Evolutionary conservation across 2,113 vertebrate species (phyloP).

Genomic region (Microcebus ravelobensis): DNA sequence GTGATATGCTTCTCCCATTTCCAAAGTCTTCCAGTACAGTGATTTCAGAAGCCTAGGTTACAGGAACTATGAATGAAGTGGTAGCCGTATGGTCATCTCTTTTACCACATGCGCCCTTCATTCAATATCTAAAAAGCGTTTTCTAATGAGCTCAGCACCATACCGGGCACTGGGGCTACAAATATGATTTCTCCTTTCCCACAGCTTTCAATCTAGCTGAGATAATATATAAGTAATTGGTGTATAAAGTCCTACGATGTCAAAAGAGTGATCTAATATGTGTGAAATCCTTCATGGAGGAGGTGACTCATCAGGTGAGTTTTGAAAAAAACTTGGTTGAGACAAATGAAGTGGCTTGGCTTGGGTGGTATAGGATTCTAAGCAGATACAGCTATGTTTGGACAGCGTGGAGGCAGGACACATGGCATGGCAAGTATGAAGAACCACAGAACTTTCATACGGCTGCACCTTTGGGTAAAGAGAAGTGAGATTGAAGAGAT

Average conservation of each 20-base stretch:
- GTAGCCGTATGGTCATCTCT: background rate
- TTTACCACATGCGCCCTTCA: background rate
- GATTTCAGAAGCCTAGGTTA: background rate
- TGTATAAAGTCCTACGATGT: background rate
- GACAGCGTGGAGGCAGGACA: background rate
- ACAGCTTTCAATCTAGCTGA: background rate
- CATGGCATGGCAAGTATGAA: background rate
- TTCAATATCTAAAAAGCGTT: background rate
- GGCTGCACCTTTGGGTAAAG: background rate
- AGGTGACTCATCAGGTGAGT: background rate
- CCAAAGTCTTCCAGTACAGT: background rate
- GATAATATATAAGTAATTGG: background rate
- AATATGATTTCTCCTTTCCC: background rate
- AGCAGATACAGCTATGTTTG: background rate
- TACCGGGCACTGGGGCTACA: background rate
- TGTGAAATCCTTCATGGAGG: background rate
- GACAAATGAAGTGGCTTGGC: background rate
- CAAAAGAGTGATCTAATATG: background rate
- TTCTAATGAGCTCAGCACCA: background rate
- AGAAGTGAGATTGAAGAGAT: background rate
- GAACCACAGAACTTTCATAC: fast-evolving
- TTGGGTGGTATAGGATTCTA: background rate
- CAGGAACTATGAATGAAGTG: background rate
- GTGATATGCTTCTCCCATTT: background rate
- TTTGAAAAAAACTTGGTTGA: background rate